A percentile compares a stretch with the other conserved stretches of the same genome.
Conservation (phyloP, 2,888 invertebrate species). For the Ormyrus thymus region DNA sequence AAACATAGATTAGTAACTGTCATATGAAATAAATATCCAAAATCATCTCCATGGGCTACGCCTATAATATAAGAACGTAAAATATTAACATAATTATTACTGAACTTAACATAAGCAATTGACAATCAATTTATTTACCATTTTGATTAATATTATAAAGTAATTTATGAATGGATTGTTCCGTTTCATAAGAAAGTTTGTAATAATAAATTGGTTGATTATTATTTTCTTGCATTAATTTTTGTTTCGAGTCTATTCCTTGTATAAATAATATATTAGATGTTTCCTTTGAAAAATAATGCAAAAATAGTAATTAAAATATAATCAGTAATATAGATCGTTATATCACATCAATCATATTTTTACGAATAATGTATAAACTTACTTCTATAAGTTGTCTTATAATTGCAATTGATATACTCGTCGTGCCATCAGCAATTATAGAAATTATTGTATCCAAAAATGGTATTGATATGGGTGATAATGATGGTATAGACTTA, state of each 20-base stretch:
- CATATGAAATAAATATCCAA: conserved; percentile 78
- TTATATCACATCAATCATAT: neutral
- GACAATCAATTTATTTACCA: conserved; percentile 31
- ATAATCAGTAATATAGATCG: too few relatives aligned
- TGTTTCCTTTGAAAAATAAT: conserved; percentile 46
- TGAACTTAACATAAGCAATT: too few relatives aligned
- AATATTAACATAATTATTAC: neutral
- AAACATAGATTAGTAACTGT: conserved; percentile 23
- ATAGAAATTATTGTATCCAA: conserved; percentile 6
- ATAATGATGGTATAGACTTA: conserved; percentile 6
- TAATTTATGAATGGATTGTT: conserved; percentile 49
- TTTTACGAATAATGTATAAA: neutral
- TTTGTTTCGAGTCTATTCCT: conserved; percentile 60
- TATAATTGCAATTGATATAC: neutral
- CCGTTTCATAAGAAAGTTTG: conserved; percentile 57
- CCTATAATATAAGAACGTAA: conserved; percentile 68
- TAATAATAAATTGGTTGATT: conserved; percentile 60
- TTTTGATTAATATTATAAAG: conserved; percentile 38
- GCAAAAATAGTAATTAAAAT: too few relatives aligned
- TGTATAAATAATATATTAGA: conserved; percentile 55
- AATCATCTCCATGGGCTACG: conserved; percentile 79
- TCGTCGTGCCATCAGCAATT: neutral
- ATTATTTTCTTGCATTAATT: conserved; percentile 42
- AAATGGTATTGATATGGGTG: conserved; percentile 11
- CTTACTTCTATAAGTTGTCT: neutral